Base-by-base conservation (phyloP, 2,113 vertebrate species). In the Hippotragus niger region DNA sequence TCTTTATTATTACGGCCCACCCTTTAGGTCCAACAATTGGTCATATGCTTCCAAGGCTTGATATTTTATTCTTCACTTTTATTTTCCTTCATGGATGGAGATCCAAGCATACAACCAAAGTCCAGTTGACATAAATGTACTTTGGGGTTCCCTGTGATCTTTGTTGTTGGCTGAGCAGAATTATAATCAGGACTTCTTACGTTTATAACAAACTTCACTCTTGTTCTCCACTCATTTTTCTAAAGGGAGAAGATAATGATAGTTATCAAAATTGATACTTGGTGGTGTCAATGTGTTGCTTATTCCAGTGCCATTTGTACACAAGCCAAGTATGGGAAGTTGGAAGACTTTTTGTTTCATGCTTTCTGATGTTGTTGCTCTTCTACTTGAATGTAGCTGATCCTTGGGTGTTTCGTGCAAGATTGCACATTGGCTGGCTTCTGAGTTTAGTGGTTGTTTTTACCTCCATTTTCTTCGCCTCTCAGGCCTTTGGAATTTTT, bases 211-310 rank as follows among this genome's bases (percentile, higher is more conserved):
- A 93, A 25, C 86, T 92, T 90, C 47, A 81, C 14, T 60, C 57
- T 76, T 67, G 17, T 14, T 94, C 64, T 58, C 33, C 31, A 21
- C 19, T 89, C n/a, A 64, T 83, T 91, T 88, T 67, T 96, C 58
- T 92, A n/a, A 82, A 83, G 95, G n/a, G 45, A 87, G 36, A 76
- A 76, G 29, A 62, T 81, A 40, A 89, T 25, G 6, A 93, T 0
- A 47, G 29, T 31, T 43, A 83, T 13, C 6, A 5, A 47, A 67
- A 50, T 5, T 57, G 57, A 62, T 7, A 4, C 19, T 81, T 13
- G 33, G 11, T 23, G 50, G 11, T 57, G 23, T 40, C 25, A 0
- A 7, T 47, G 6, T 53, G n/a, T 52, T 76, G 29, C 21, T 82
- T 53, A 45, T 27, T 84, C 74, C 71, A 23, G 2, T 10, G 55